Base-by-base conservation (phyloP, 2,797 vertebrate genomes). In the Sebastes elongatus region DNA sequence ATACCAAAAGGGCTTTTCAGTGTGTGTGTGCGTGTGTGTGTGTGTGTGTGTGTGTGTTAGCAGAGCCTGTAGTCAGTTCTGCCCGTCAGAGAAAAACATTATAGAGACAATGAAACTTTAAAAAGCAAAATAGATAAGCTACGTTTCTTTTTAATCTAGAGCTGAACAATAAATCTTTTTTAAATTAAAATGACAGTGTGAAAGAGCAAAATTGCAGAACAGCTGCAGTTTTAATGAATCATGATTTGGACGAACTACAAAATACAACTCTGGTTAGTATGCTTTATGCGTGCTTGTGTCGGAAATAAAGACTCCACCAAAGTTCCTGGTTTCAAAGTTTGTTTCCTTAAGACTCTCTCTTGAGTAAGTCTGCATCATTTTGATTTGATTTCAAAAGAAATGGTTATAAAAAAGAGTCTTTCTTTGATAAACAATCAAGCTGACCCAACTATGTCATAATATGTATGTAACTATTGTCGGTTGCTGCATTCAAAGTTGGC, bases 1-100 rank as follows among this genome's bases (percentile, higher is more conserved):
- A 82, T 85, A 74, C 61, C 65, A 72, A 71, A 46, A 9, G 16
- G 10, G 38, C 28, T 81, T 74, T 75, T 42, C 5, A 7, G 60
- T 59, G 53, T 35, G 61, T 64, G 28, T 62, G 2, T 10, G 60
- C 56, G 18, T 53, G 53, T 46, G 46, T 57, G 28, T 27, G 22
- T 23, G 6, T 33, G 20, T 67, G 46, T 67, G 20, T 22, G 25
- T 30, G 9, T 67, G 46, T 68, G 20, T 22, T 7, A 46, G 42
- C 7, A 10, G 8, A 6, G 62, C 27, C 33, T 76, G 35, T 52
- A 30, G 23, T 60, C 18, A 18, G 49, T 52, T n/a, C 20, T 52
- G 49, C 49, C 49, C 9, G 1, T 52, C 49, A 52, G 49, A 33
- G 20, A 46, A 46, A 56, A 28, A 59, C 46, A 49, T 71, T 46